Percentiles rank a stretch among this genome's conserved stretches.
phyloP scores from a whole-genome alignment of 2,797 vertebrate species.

The Tiaroga cobitis region DNA sequence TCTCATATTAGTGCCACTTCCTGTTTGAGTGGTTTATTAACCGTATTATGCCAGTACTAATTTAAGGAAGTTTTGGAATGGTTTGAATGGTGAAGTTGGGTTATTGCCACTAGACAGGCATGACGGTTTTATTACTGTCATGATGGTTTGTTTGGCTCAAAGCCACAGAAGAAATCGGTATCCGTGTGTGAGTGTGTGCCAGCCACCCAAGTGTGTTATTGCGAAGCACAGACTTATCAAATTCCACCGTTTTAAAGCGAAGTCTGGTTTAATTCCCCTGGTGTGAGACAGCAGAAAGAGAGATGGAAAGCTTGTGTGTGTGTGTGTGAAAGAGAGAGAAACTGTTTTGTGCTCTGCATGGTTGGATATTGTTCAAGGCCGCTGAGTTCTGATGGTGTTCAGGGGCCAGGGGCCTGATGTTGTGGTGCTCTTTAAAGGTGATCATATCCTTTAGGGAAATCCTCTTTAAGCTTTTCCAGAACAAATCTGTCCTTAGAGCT shows the following conservation, averaged over 20 bases:
- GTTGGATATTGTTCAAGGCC: slow-evolving; percentile 72
- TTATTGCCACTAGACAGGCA: slow-evolving; percentile 57
- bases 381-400: slow-evolving; percentile 72
- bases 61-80: slow-evolving; percentile 27
- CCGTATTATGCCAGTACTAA: slow-evolving; percentile 51
- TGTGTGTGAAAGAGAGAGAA: slow-evolving; percentile 53
- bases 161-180: slow-evolving; percentile 66
- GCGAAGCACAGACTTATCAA: slow-evolving; percentile 63
- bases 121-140: slow-evolving; percentile 68
- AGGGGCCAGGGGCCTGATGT: slow-evolving; percentile 68
- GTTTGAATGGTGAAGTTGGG: slow-evolving; percentile 3
- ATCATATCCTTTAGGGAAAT: slow-evolving; percentile 62
- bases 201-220: slow-evolving; percentile 68
- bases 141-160: slow-evolving; percentile 65
- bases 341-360: slow-evolving; percentile 72
- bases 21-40: slow-evolving; percentile 57
- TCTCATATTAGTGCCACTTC: slow-evolving; percentile 37
- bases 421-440: slow-evolving; percentile 67
- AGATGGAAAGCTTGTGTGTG: slow-evolving; percentile 19
- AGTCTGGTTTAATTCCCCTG: slow-evolving; percentile 66
- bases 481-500: slow-evolving; percentile 60
- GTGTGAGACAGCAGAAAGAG: slow-evolving; percentile 59
- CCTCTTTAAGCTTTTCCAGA: slow-evolving; percentile 63
- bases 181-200: slow-evolving; percentile 37
- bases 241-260: slow-evolving; percentile 63